Evolutionary conservation across 2,113 vertebrate species (phyloP), one percentile per base, ranked within the genome.

Genomic region (Lichenostomus cassidix): DNA sequence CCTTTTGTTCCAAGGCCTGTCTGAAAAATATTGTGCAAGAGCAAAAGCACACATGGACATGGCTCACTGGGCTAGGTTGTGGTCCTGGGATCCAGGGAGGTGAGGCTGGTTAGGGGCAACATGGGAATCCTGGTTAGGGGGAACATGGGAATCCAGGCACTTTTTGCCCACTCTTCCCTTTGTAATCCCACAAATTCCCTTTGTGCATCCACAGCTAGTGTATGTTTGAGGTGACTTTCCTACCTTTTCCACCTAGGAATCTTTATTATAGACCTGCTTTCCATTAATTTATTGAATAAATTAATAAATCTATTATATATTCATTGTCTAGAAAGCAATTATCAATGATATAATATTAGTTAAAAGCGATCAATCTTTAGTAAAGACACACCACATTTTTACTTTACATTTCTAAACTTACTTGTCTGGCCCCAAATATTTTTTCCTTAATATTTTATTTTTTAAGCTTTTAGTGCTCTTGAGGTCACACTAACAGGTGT

Each of bases 31-130:
- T 0, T 33, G 42, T 27, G 63, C 55, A 60, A 69, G 87, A 78
- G 10, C 17, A 50, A 23, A 31, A 77, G 64, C 50, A 41, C 2
- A 0, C 3, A 22, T 0, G 31, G 39, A 27, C 7, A 2, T 3
- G n/a, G 22, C 31, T 49, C 1, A 8, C 56, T 56, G 8, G 41
- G 28, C 14, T 74, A 87, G 77, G 37, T 60, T 12, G 6, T 4
- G 42, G n/a, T 46, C 14, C 47, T 56, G 79, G 79, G 41, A 49
- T 35, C 12, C 70, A 69, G 79, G 22, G 39, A 77, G 33, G 11
- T 27, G 53, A 44, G 47, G 21, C 17, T 62, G 19, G 14, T 12
- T 25, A 49, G 24, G 17, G 39, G n/a, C 5, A 35, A n/a, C 6
- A 12, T 15, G 35, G 29, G 28, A 35, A 78, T 44, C 4, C 7